Evolutionary conservation across 1,140 invertebrate species (phyloP).

Genomic region (Riptortus pedestris): DNA sequence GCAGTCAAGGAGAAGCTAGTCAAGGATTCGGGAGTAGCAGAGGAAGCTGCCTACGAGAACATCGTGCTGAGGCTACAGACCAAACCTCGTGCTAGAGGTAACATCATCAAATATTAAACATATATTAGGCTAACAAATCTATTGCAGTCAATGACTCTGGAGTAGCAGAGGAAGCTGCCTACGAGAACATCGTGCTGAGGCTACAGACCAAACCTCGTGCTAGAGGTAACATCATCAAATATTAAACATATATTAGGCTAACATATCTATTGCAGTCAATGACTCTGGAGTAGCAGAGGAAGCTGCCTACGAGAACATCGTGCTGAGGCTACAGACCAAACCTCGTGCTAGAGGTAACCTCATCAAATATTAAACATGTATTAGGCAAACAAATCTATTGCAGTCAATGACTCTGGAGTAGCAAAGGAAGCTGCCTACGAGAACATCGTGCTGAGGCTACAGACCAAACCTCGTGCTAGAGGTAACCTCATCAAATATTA

Average conservation of each 20-base stretch:
- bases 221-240: conserved; percentile 72
- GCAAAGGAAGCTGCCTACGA: conserved; percentile 78
- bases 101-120: no score
- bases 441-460: conserved; percentile 68
- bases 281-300: conserved; percentile 87
- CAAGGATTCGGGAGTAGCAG: conserved; percentile 88
- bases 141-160: conserved; percentile 92
- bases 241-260: no score
- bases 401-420: conserved; percentile 89
- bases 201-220: conserved; percentile 73
- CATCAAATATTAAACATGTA: no score
- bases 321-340: conserved; percentile 68
- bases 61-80: conserved; percentile 73
- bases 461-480: conserved; percentile 73
- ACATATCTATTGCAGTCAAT: no score
- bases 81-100: conserved; percentile 79
- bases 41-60: conserved; percentile 72
- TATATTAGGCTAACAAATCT: no score
- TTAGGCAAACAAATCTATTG: no score
- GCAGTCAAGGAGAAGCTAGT: conserved; percentile 86
- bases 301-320: conserved; percentile 76
- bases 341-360: conserved; percentile 74
- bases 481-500: no score
- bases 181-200: conserved; percentile 76
- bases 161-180: conserved; percentile 72